Evolutionary conservation across 2,113 vertebrate species (phyloP).

Genomic region (Lethenteron camtschaticum): DNA sequence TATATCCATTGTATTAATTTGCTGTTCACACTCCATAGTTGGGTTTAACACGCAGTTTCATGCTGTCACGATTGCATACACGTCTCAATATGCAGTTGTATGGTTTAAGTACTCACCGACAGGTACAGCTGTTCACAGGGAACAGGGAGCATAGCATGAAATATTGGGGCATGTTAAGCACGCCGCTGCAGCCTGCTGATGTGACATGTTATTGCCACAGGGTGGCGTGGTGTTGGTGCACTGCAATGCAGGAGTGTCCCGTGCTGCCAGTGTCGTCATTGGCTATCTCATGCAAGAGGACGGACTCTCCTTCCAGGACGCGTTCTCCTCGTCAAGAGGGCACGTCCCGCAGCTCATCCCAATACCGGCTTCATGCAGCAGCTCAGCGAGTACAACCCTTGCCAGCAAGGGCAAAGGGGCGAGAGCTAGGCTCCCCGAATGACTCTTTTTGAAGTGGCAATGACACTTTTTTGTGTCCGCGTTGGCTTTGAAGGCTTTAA

Average conservation of each 20-base stretch:
- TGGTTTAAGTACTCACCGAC: constrained; percentile 9
- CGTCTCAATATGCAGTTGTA: not conserved
- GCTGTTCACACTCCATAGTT: not conserved
- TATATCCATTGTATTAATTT: no score
- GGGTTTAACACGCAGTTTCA: constrained; percentile 5
- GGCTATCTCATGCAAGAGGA: constrained; percentile 72
- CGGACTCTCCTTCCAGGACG: constrained; percentile 38
- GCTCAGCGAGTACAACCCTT: constrained; percentile 41
- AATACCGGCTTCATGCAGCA: constrained; percentile 81
- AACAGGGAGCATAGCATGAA: not conserved
- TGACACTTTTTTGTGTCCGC: no score
- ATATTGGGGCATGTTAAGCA: not conserved
- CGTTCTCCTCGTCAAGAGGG: constrained; percentile 53
- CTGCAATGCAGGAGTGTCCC: constrained; percentile 74
- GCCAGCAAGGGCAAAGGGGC: no score
- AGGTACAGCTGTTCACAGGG: constrained; percentile 2
- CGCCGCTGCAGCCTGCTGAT: not conserved
- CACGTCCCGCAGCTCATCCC: constrained; percentile 44
- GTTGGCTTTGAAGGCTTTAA: no score
- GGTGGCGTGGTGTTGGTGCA: constrained; percentile 66
- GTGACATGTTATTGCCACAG: constrained; percentile 23
- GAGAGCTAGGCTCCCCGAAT: no score
- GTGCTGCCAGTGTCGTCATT: constrained; percentile 49
- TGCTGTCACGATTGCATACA: not conserved
- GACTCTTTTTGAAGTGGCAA: no score